Evolutionary conservation across 1,140 invertebrate species (phyloP).

Genomic region (Schlechtendalia chinensis): DNA sequence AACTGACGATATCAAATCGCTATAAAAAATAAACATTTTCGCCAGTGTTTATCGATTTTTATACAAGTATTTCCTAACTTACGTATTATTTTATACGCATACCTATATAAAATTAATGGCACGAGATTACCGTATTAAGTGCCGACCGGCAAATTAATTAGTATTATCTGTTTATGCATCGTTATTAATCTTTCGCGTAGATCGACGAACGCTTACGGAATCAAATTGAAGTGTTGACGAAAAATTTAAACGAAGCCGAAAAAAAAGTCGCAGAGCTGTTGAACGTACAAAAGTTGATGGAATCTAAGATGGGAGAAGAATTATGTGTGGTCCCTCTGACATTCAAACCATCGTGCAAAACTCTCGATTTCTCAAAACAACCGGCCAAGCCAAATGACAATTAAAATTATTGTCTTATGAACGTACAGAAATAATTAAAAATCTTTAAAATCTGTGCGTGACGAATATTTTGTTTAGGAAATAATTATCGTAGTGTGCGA

Average conservation of each 20-base stretch:
- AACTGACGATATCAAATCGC: too few relatives aligned
- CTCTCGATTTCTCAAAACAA: not conserved
- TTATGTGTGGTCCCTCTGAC: not conserved
- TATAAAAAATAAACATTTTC: too few relatives aligned
- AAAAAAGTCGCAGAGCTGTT: not conserved
- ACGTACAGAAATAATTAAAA: not conserved
- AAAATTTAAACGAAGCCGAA: conserved; percentile 21
- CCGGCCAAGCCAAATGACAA: not conserved
- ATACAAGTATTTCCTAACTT: too few relatives aligned
- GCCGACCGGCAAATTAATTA: too few relatives aligned
- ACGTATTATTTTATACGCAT: too few relatives aligned
- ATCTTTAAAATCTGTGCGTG: too few relatives aligned
- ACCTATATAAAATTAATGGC: too few relatives aligned
- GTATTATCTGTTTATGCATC: too few relatives aligned
- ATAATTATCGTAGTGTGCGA: too few relatives aligned
- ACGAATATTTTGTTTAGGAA: too few relatives aligned
- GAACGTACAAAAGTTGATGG: not conserved
- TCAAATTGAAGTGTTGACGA: not conserved
- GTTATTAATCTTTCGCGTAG: not conserved
- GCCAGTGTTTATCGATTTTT: too few relatives aligned
- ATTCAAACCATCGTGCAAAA: not conserved
- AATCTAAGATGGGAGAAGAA: not conserved
- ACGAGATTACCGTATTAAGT: too few relatives aligned
- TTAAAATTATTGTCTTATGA: not conserved
- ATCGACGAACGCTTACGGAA: not conserved